Base-by-base conservation (phyloP, 2,888 invertebrate genomes). In the Chelonus formosanus region DNA sequence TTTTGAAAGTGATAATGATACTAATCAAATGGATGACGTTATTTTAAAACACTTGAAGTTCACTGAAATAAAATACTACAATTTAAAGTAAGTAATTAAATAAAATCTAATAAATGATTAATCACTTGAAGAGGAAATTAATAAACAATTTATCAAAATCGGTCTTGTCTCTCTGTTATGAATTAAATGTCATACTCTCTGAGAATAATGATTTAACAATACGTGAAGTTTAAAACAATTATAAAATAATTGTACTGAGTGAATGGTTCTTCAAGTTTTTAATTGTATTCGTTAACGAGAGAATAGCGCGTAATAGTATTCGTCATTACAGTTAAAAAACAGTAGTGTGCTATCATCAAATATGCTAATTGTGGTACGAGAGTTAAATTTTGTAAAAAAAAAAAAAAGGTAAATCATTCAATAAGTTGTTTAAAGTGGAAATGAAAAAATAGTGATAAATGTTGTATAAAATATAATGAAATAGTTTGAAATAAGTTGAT, bases 221-320 rank as follows among this genome's bases (percentile, higher is more conserved):
- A 20, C 20, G 20, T 20, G 20, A 20, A 20, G 20, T 20, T 20
- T 20, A 2, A 20, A 20, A 72, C 70, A 70, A 68, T 71, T 67
- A 65, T 61, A 63, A 71, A 73, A 70, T 70, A 73, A 73, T 73
- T 73, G 67, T 67, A 60, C 70, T 55, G 67, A 73, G 73, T 72
- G 73, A 69, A 73, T 70, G 72, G 70, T 65, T 68, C 72, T 73
- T 69, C 20, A 20, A 68, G 70, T 73, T 73, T 73, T 73, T 73
- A 72, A 73, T 73, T 73, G 73, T 73, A 63, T 73, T 73, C 73
- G 73, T 73, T 73, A 73, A 71, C 67, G 70, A 63, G 69, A 73
- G 71, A 20, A 20, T 70, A 69, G 70, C 69, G 72, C 67, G 70
- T 70, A 67, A 67, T 72, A 71, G 70, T 70, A 72, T 70, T 68